These are phyloP conservation scores for Mythimna loreyi DNA, from an alignment of 2,888 invertebrate species.

Conservation along the genomic window DNA sequence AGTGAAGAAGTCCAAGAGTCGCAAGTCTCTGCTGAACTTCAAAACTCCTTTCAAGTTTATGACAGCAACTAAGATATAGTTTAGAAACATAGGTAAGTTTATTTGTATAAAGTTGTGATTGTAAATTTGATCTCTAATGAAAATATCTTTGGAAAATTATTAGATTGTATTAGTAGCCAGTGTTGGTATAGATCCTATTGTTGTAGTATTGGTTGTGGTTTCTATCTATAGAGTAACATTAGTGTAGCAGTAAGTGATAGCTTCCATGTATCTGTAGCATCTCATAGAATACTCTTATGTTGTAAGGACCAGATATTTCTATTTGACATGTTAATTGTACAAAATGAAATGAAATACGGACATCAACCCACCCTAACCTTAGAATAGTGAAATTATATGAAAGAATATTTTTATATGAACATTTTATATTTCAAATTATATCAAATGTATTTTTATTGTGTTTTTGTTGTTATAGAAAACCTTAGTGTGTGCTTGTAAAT, in stretches of 20 bases:
- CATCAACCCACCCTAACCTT: conserved; percentile 87
- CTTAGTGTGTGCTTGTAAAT: conserved; percentile 22
- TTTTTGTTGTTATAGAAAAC: conserved; percentile 27
- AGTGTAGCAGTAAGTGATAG: conserved; percentile 48
- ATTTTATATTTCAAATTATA: conserved; percentile 52
- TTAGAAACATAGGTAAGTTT: conserved; percentile 16
- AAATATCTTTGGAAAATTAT: conserved; percentile 35
- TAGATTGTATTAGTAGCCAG: conserved; percentile 9
- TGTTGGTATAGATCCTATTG: conserved; percentile 21
- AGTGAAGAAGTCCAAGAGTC: conserved; percentile 81
- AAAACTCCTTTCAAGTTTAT: conserved; percentile 89
- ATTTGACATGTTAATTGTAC: conserved; percentile 71
- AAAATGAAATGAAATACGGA: conserved; percentile 84
- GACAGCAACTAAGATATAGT: conserved; percentile 80
- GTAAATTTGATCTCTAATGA: conserved; percentile 63
- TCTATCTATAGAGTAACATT: conserved; percentile 56
- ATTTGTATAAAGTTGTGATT: conserved; percentile 49
- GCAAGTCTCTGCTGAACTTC: conserved; percentile 85
- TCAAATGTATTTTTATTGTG: conserved; percentile 38
- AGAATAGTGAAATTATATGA: conserved; percentile 75
- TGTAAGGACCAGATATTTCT: conserved; percentile 41
- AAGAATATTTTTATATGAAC: conserved; percentile 55
- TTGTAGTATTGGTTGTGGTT: conserved; percentile 69
- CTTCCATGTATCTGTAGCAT: conserved; percentile 58
- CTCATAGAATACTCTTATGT: conserved; percentile 24